Base-by-base conservation (phyloP, 1,140 invertebrate species). In the Anoplolepis gracilipes region DNA sequence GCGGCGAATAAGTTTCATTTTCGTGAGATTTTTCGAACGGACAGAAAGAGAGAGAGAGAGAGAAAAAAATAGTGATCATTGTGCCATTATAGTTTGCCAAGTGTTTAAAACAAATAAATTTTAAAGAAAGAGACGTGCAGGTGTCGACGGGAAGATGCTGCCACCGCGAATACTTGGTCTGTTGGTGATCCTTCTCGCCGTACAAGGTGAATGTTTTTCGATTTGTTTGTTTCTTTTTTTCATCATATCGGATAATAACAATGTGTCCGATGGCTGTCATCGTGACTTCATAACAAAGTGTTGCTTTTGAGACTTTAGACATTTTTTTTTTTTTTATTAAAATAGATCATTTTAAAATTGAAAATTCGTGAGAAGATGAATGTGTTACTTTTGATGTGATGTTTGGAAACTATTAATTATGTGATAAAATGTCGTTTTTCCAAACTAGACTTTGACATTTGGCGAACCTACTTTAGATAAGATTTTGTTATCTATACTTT, bases 31-130 rank as follows among this genome's bases (percentile, higher is more conserved):
- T 33, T 64, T n/a, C n/a, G n/a, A 42, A 11, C 39, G 25, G 7
- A 39, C 16, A 10, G 13, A 61, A 7, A 64, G 57, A 19, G 3
- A 49, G 13, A 46, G 36, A 11, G 19, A 61, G 10, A 70, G 57
- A 19, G 10, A 46, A 7, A 39, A 11, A 49, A 49, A 19, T 84
- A 78, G 76, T 88, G 87, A 53, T 49, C 28, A 67, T 89, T 84
- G 88, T 89, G 88, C 55, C 76, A 16, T 72, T 89, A n/a, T n/a
- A 67, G 62, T 89, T 49, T 89, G 73, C 76, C 85, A 89, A 82
- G 87, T 89, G 88, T 84, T 64, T 46, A 16, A 39, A 84, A n/a
- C n/a, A n/a, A 73, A 13, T 6, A 49, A 39, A 8, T 49, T 16
- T 16, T 16, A 2, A n/a, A 5, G 13, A 57, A 0, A 57, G 70